These are phyloP conservation scores for Latheticus oryzae DNA, from an alignment of 2,888 invertebrate species.

Conservation along the genomic window DNA sequence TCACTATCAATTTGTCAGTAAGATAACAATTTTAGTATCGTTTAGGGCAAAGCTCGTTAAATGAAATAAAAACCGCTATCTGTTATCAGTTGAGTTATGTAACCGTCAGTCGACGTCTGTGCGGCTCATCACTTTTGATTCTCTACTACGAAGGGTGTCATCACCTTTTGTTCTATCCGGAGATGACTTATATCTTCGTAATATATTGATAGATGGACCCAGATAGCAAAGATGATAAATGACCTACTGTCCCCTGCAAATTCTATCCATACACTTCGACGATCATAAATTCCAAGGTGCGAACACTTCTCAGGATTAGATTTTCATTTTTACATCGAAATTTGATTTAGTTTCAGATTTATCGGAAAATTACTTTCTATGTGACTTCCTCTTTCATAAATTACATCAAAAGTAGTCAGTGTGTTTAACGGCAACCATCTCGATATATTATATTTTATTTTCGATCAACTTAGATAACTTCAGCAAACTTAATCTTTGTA, in stretches of 20 bases:
- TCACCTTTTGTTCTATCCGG: slow-evolving; percentile 49
- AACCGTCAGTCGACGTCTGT: slow-evolving; percentile 34
- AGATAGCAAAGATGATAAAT: slow-evolving; percentile 54
- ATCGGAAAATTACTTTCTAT: slow-evolving; percentile 45
- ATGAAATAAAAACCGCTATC: slow-evolving; percentile 38
- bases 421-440: slow-evolving; percentile 29
- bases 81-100: slow-evolving; percentile 36
- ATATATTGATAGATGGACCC: slow-evolving; percentile 56
- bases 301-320: slow-evolving; percentile 54
- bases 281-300: slow-evolving; percentile 56
- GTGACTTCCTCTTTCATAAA: slow-evolving; percentile 48
- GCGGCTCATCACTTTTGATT: slow-evolving; percentile 41
- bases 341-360: slow-evolving; percentile 53
- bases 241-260: slow-evolving; percentile 51
- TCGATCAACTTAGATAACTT: too few relatives aligned
- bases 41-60: slow-evolving; percentile 33
- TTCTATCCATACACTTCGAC: slow-evolving; percentile 51
- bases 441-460: too few relatives aligned
- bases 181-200: slow-evolving; percentile 54
- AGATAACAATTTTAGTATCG: slow-evolving; percentile 36
- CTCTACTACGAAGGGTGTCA: slow-evolving; percentile 38
- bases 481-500: slow-evolving; percentile 27
- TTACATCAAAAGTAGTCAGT: slow-evolving; percentile 45
- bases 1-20: slow-evolving; percentile 32
- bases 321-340: slow-evolving; percentile 54